Conservation (phyloP, 2,888 invertebrate genomes). For the Amphiduros pacificus region DNA sequence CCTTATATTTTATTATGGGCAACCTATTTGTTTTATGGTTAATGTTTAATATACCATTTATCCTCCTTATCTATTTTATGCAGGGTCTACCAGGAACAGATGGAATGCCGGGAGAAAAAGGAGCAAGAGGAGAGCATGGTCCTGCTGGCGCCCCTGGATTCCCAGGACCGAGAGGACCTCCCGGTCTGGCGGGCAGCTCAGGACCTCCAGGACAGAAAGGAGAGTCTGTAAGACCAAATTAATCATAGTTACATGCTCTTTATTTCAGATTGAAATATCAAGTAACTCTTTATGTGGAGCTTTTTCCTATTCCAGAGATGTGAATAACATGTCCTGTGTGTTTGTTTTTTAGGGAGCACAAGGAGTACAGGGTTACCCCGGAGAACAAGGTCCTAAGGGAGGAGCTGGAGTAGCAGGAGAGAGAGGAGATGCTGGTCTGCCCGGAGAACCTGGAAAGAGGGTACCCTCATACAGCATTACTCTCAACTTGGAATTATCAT, state of each 20-base stretch:
- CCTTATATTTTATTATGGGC: too few relatives aligned
- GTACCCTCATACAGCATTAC: too few relatives aligned
- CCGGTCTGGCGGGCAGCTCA: constrained; percentile 8
- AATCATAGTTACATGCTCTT: background rate
- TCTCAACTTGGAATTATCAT: background rate
- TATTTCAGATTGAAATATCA: too few relatives aligned
- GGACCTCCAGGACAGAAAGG: constrained; percentile 29
- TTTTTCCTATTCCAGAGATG: too few relatives aligned
- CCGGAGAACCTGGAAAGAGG: constrained; percentile 14
- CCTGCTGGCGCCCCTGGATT: constrained; percentile 15
- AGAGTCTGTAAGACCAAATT: constrained; percentile 21
- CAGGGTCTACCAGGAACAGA: background rate
- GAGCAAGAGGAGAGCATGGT: constrained; percentile 60
- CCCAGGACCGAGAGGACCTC: constrained; percentile 18
- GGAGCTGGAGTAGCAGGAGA: constrained; percentile 15
- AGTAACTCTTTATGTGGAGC: too few relatives aligned
- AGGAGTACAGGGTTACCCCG: constrained; percentile 18
- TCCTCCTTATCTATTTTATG: too few relatives aligned
- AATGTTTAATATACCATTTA: too few relatives aligned
- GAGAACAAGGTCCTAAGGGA: constrained; percentile 16
- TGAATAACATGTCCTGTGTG: too few relatives aligned
- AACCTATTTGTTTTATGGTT: too few relatives aligned
- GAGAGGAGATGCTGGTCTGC: constrained; percentile 15
- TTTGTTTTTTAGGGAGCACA: constrained; percentile 16
- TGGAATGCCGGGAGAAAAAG: constrained; percentile 61